Evolutionary conservation across 2,888 invertebrate species (phyloP), one percentile per base, ranked within the genome.

Genomic region (Sarcophaga subvicina): DNA sequence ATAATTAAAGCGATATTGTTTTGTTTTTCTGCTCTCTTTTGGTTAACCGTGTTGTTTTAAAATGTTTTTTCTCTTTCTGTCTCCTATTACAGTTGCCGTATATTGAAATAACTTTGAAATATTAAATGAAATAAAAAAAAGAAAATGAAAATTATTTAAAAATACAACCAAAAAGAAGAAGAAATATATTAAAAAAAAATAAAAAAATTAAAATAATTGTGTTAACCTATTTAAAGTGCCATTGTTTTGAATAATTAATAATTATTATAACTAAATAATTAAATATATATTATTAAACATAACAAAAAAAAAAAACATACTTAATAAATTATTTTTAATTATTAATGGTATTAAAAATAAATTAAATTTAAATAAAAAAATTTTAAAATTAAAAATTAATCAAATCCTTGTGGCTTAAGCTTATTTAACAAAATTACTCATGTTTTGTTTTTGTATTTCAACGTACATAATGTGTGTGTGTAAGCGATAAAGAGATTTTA

Each of bases 221-320:
- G 85, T 85, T 85, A 87, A 83, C 81, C 84, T 84, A 79, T 79
- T 82, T 87, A 84, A 87, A 87, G 87, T 87, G 87, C 87, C 78
- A 86, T 88, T 88, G 83, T 83, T 85, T 81, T 86, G 76, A 83
- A 85, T 72, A 63, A 85, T 83, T 72, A 78, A 78, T 72, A 72
- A 72, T 67, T 67, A 82, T 76, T 69, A 67, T 69, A 45, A 49
- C 20, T 66, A 81, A 63, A 63, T 63, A 70, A 70, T 47, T 54
- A 54, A 54, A 70, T 25, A 45, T 70, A 62, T 64, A 67, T 54
- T 27, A 72, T 12, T 4, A 59, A 80, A 85, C 6, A 69, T 72
- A 71, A 76, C 64, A 17, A 81, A 72, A 45, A 73, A 54, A 73
- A 66, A 54, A 75, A 27, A 78, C 71, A 82, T 67, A 67, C 64